phyloP scores from a whole-genome alignment of 1,140 invertebrate species.

The Matsumurasca onukii region DNA sequence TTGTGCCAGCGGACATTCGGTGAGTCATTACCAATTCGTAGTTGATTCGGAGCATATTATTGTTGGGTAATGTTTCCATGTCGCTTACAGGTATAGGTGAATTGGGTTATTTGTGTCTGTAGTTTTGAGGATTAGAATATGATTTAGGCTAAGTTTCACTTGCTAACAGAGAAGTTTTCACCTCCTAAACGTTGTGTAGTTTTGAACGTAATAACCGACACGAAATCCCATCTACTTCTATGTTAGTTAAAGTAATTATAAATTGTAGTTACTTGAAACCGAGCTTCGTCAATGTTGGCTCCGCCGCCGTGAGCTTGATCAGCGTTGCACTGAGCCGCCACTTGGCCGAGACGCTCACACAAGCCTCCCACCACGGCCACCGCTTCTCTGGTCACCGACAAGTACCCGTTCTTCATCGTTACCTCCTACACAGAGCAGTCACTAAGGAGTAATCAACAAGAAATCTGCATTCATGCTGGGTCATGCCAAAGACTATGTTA shows the following conservation, averaged over 20 bases:
- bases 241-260: not conserved
- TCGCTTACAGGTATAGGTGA: no score
- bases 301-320: conserved; percentile 69
- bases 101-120: no score
- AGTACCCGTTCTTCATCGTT: conserved; percentile 34
- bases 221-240: not conserved
- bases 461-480: not conserved
- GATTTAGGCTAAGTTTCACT: no score
- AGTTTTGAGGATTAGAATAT: no score
- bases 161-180: no score
- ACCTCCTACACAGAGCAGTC: conserved; percentile 42
- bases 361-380: conserved; percentile 53
- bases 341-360: conserved; percentile 63
- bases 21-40: no score
- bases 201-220: no score
- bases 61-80: no score
- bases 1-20: no score
- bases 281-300: conserved; percentile 66
- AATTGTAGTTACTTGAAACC: conserved; percentile 58
- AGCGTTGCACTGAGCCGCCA: conserved; percentile 64
- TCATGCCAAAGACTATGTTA: not conserved
- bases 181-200: no score
- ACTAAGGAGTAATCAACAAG: no score
- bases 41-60: no score
- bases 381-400: conserved; percentile 34